Evolutionary conservation across 1,140 invertebrate species (phyloP).

Genomic region (Drosophila cardini): DNA sequence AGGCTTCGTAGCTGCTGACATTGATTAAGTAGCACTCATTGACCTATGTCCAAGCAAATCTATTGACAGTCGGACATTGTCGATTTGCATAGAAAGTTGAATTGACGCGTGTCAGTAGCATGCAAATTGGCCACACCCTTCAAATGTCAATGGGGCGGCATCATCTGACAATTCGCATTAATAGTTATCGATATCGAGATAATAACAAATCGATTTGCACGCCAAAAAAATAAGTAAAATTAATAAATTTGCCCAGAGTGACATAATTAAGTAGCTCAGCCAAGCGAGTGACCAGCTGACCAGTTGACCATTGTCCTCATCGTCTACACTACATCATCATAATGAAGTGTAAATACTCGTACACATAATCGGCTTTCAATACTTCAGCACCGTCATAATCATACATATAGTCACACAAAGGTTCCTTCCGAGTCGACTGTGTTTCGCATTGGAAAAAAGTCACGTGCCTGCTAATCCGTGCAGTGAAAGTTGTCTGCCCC

Average conservation of each 20-base stretch:
- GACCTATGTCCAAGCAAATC: slow-evolving; percentile 77
- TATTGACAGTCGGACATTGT: slow-evolving; percentile 47
- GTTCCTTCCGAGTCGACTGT: slow-evolving; percentile 24
- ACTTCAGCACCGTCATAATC: slow-evolving; percentile 1
- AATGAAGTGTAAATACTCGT: slow-evolving; percentile 76
- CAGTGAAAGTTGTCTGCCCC: slow-evolving; percentile 53
- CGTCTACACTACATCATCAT: slow-evolving; percentile 51
- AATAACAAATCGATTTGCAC: slow-evolving; percentile 77
- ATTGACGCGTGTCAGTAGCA: slow-evolving; percentile 66
- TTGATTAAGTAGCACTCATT: slow-evolving; percentile 74
- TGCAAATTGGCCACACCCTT: slow-evolving; percentile 75
- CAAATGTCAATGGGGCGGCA: slow-evolving; percentile 51
- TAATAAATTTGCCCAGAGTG: slow-evolving; percentile 70
- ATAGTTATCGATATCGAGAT: slow-evolving; percentile 50
- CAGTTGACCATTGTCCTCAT: slow-evolving; percentile 51
- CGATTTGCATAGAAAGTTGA: slow-evolving; percentile 59
- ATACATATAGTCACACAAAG: slow-evolving; percentile 47
- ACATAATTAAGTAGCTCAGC: slow-evolving; percentile 65
- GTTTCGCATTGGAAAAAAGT: slow-evolving; percentile 63
- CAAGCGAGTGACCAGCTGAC: slow-evolving; percentile 38
- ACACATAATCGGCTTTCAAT: slow-evolving; percentile 71
- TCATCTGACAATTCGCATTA: slow-evolving; percentile 37
- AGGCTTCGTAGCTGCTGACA: slow-evolving; percentile 33
- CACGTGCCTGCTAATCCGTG: slow-evolving; percentile 78
- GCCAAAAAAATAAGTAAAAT: slow-evolving; percentile 37